These are phyloP conservation scores for Watsonalla cultraria DNA, from an alignment of 2,888 invertebrate species.

Conservation along the genomic window DNA sequence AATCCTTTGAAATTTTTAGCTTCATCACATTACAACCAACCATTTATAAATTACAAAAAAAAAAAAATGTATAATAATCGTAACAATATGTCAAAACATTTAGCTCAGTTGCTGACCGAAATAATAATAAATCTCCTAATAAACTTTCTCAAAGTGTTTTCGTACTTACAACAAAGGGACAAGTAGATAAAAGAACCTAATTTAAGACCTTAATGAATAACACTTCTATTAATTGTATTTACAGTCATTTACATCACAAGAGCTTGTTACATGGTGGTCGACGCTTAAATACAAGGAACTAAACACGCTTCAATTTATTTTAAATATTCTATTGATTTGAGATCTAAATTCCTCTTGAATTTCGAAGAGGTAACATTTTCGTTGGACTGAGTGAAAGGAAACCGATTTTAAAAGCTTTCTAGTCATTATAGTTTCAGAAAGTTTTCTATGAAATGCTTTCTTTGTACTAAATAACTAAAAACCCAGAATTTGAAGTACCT, in stretches of 20 bases:
- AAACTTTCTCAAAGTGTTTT: slow-evolving; percentile 34
- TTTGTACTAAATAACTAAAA: no score
- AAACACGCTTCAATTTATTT: background rate
- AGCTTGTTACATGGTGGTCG: slow-evolving; percentile 51
- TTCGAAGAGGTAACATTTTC: background rate
- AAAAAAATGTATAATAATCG: slow-evolving; percentile 50
- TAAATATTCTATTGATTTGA: background rate
- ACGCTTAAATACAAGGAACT: slow-evolving; percentile 48
- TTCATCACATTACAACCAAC: slow-evolving; percentile 60
- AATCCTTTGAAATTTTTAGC: slow-evolving; percentile 22
- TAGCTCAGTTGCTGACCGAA: slow-evolving; percentile 38
- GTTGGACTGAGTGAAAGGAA: no score
- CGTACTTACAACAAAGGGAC: slow-evolving; percentile 59
- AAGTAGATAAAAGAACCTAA: slow-evolving; percentile 40
- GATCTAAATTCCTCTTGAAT: background rate
- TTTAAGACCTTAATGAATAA: slow-evolving; percentile 56
- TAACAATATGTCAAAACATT: slow-evolving; percentile 60
- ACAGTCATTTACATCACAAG: slow-evolving; percentile 78
- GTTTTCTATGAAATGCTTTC: no score
- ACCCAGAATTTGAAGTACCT: no score
- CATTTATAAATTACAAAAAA: slow-evolving; percentile 57
- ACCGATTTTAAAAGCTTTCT: no score
- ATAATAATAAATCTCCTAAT: slow-evolving; percentile 21
- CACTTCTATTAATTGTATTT: slow-evolving; percentile 57
- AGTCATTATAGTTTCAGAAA: no score